Conservation (phyloP, 2,888 invertebrate species). For the Neocrepidodera transversa region DNA sequence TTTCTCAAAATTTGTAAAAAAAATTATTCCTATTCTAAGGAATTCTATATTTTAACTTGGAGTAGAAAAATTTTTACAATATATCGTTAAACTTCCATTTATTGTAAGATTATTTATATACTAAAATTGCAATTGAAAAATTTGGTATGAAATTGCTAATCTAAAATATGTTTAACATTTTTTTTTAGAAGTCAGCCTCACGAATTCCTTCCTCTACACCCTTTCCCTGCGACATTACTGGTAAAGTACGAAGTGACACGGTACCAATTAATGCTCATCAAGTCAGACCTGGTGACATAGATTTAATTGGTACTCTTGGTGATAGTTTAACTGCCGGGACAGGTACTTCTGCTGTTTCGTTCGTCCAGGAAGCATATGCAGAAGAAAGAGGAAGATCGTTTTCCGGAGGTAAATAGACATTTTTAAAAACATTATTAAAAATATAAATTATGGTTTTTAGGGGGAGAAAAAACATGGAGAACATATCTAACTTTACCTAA, state of each 20-base stretch:
- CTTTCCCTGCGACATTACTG: conserved; percentile 64
- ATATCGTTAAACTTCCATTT: too few relatives aligned
- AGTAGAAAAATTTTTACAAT: too few relatives aligned
- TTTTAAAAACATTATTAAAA: too few relatives aligned
- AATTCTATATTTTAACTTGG: too few relatives aligned
- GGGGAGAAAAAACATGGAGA: conserved; percentile 65
- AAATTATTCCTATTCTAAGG: too few relatives aligned
- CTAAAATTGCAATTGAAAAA: not conserved
- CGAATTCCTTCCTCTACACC: conserved; percentile 36
- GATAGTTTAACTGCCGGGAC: conserved; percentile 75
- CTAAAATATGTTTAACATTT: too few relatives aligned
- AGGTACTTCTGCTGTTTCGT: conserved; percentile 64
- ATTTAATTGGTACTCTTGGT: conserved; percentile 74
- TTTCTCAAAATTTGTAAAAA: too few relatives aligned
- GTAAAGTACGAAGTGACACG: conserved; percentile 49
- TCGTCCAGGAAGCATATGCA: conserved; percentile 21
- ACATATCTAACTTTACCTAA: conserved; percentile 66
- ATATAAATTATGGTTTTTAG: conserved; percentile 41
- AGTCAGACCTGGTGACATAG: conserved; percentile 72
- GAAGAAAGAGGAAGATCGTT: conserved; percentile 50
- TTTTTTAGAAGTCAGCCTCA: conserved; percentile 29
- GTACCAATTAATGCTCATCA: conserved; percentile 69
- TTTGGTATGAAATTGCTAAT: too few relatives aligned
- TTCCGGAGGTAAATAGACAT: conserved; percentile 38
- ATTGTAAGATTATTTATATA: not conserved